Base-by-base conservation (phyloP, 2,797 vertebrate genomes). In the Rhinella marina region DNA sequence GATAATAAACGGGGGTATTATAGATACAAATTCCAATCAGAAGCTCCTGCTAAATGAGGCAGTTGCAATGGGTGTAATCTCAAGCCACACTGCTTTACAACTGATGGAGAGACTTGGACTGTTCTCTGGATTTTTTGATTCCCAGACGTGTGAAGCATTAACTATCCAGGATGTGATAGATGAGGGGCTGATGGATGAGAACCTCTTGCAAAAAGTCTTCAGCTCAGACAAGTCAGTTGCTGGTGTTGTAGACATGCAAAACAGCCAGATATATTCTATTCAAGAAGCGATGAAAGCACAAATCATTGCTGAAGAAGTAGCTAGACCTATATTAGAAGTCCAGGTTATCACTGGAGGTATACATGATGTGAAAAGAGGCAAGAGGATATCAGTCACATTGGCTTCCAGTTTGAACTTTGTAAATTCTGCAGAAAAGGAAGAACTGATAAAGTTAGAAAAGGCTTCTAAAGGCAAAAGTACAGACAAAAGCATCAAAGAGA, bases 301-400 rank as follows among this genome's bases (percentile, higher is more conserved):
- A 29, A 92, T 99, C 66, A 93, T 99, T 61, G 96, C 98, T 91
- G 91, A 93, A 41, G 92, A 96, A 90, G 97, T 96, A 0, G 96
- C 96, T 0, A 90, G 90, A 92, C 94, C 94, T 89, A 95, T 99
- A 84, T 91, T 99, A 85, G 97, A 99, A 91, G 96, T 96, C 1
- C 98, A 99, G 90, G 96, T 99, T 73, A 96, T 94, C 0, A 97
- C 98, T 29, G 98, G 98, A 27, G 98, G 98, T 25, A 95, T 99
- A 8, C 92, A 97, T 80, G 97, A 99, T 90, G 90, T 98, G 83
- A 96, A 93, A 48, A 95, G 96, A 85, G 96, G 95, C 89, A 97
- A 97, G 91, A 99, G 96, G 54, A 75, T 99, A 78, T 99, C 98
- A 0, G 98, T 99, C 86, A 98, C 97, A 79, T 92, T 98, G 90